Conservation (phyloP, 2,888 invertebrate genomes). For the Panzeria rudis region DNA sequence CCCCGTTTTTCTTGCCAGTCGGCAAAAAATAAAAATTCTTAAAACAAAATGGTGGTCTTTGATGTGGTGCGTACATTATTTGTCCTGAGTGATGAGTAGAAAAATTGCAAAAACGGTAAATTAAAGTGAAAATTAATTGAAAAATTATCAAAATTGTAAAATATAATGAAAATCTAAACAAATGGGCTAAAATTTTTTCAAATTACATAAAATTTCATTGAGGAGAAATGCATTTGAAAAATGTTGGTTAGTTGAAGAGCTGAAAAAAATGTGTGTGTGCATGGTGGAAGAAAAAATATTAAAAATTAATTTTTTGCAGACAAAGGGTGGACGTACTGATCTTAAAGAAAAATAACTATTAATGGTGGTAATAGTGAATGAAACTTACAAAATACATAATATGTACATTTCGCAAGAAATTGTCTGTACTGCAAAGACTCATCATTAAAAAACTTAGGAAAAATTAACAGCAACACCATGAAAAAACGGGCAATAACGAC, state of each 20-base stretch:
- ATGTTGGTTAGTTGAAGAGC: slow-evolving; percentile 73
- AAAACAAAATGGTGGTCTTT: slow-evolving; percentile 84
- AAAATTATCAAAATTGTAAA: slow-evolving; percentile 75
- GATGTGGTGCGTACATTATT: slow-evolving; percentile 84
- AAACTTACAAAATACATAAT: slow-evolving; percentile 7
- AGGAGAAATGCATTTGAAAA: slow-evolving; percentile 78
- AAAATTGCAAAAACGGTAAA: slow-evolving; percentile 82
- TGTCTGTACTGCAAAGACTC: slow-evolving; percentile 80
- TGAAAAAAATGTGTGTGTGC: slow-evolving; percentile 77
- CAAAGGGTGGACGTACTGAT: neutral
- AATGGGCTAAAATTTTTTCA: slow-evolving; percentile 71
- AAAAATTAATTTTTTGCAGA: slow-evolving; percentile 54
- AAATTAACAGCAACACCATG: slow-evolving; percentile 64
- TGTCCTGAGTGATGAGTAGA: slow-evolving; percentile 80
- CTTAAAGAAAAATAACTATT: slow-evolving; percentile 15
- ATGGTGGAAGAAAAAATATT: slow-evolving; percentile 76
- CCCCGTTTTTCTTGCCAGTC: slow-evolving; percentile 66
- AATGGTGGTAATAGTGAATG: neutral
- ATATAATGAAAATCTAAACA: slow-evolving; percentile 74
- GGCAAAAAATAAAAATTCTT: slow-evolving; percentile 76
- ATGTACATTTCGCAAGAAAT: slow-evolving; percentile 38
- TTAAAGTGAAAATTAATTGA: slow-evolving; percentile 79
- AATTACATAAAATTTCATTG: slow-evolving; percentile 63
- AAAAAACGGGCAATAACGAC: slow-evolving; percentile 67
- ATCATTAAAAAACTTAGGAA: slow-evolving; percentile 43